Base-by-base conservation (phyloP, 1,140 invertebrate genomes). In the Solenopsis fugax region DNA sequence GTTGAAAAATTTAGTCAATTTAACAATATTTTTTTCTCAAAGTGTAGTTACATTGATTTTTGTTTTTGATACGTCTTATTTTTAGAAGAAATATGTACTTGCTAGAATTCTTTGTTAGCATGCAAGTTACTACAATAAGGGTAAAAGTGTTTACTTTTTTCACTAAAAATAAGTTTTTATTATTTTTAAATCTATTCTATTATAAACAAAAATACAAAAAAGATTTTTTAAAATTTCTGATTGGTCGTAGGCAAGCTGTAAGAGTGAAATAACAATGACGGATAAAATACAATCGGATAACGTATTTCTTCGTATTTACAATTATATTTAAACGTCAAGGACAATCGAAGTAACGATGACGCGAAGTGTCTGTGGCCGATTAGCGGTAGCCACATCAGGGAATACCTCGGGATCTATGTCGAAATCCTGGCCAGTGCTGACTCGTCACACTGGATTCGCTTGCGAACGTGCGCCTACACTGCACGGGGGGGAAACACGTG, bases 371-470 rank as follows among this genome's bases (percentile, higher is more conserved):
- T 89, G 37, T 7, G 52, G 84, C 71, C 34, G 86, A 88, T 88
- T 90, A 87, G 80, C 65, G 86, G 86, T 77, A 91, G 88, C 89
- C 85, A 87, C 88, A 91, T 90, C 88, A 87, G 76, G 91, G 88
- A 92, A 93, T 93, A 91, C 92, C 89, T 89, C 80, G 82, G 65
- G 89, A 62, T 88, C 89, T 88, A 89, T 93, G 88, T 93, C 87
- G 92, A 93, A 94, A 94, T 93, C 90, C 85, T 75, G 64, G 34
- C 77, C 73, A 65, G 69, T 84, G 93, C 93, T 94, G 93, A 93
- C 87, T 94, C 91, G 92, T 90, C 89, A 71, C 69, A 60, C 62
- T 76, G 84, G 75, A 81, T 75, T 90, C 71, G 85, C 71, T 29
- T 54, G 65, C 87, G 52, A 82, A 80, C 60, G 41, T 64, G 75